These are phyloP conservation scores for Polydrusus tereticollis DNA, from an alignment of 2,888 invertebrate genomes.

Conservation along the genomic window DNA sequence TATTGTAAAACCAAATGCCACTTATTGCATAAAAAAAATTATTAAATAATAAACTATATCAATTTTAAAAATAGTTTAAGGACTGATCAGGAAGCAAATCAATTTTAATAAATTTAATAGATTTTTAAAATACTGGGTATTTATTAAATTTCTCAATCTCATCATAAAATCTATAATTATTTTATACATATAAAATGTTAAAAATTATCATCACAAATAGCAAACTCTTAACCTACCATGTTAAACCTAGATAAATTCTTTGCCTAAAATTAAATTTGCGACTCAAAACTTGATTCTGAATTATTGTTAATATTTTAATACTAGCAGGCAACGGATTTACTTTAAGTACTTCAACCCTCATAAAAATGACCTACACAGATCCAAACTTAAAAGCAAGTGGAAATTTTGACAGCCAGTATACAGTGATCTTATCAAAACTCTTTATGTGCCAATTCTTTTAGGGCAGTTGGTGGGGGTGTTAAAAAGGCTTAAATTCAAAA, in stretches of 20 bases:
- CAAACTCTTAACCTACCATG: constrained; percentile 56
- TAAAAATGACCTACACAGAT: too few relatives aligned
- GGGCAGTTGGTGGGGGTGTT: too few relatives aligned
- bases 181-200: constrained; percentile 61
- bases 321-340: too few relatives aligned
- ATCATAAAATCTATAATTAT: constrained; percentile 58
- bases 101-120: constrained; percentile 46
- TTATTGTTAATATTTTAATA: neutral
- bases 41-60: constrained; percentile 12
- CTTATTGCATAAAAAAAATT: constrained; percentile 10
- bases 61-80: neutral
- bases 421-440: too few relatives aligned
- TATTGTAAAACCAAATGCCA: constrained; percentile 25
- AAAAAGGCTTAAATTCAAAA: too few relatives aligned
- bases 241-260: constrained; percentile 50
- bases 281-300: constrained; percentile 30
- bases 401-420: too few relatives aligned
- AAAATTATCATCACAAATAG: constrained; percentile 64
- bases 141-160: constrained; percentile 56
- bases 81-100: constrained; percentile 52
- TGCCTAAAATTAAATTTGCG: constrained; percentile 31
- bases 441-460: too few relatives aligned
- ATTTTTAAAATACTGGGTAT: constrained; percentile 63
- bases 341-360: too few relatives aligned
- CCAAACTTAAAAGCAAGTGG: too few relatives aligned